Evolutionary conservation across 2,888 invertebrate genomes (phyloP), one percentile per base, ranked within the genome.

Genomic region (Hoplodrina blanda): DNA sequence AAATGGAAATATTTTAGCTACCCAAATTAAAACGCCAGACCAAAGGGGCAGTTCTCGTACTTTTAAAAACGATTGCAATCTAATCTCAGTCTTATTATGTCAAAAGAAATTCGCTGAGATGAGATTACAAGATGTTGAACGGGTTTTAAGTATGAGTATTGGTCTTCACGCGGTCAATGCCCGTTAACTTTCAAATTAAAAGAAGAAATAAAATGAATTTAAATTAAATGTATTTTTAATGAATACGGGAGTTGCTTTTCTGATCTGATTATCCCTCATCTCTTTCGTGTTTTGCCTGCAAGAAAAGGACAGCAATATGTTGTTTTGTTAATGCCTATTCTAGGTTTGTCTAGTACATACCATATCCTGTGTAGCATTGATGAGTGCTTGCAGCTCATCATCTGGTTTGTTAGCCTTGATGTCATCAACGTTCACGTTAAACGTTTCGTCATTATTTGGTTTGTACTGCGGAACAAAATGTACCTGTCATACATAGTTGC

Each of bases 341-440:
- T 17, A 46, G 46, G 1, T 46, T 15, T 41, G 11, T 61, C 10
- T 30, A 0, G 33, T 30, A 82, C 87, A 89, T 92, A 97, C 97
- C 95, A 97, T 95, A 60, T 97, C 96, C 54, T 97, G 95, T 0
- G 97, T 97, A n/a, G 96, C 96, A 85, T 96, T 95, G 65, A 97
- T 97, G 5, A 97, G 91, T 4, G 96, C 97, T 72, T 96, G 96
- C 71, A 97, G 90, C 76, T 97, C 97, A 62, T 93, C 94, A 54
- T 96, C 92, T 0, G 94, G 93, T 57, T 90, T 87, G 55, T 91
- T 92, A 0, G 92, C 88, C 73, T 96, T 96, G 62, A 94, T 96
- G 13, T 94, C 94, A 2, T 93, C 90, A 15, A 94, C 85, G 80
- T 95, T 92, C 30, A 96, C 92, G 69, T 95, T 94, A 73, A 96